Percentiles rank a stretch among this genome's conserved stretches.
phyloP scores from a whole-genome alignment of 1,140 invertebrate species.

The Procambarus clarkii region DNA sequence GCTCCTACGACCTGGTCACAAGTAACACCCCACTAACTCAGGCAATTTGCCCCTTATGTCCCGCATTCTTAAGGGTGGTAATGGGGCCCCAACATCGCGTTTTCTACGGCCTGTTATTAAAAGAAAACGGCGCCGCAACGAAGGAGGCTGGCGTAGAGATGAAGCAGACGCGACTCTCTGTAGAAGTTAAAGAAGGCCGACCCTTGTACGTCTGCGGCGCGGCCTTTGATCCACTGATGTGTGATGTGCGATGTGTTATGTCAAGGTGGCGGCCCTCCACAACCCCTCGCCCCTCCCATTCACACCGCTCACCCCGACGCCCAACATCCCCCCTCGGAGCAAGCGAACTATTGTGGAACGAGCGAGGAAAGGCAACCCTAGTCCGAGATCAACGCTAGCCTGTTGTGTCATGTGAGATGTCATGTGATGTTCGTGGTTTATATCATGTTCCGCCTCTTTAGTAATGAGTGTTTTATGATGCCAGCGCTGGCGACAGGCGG shows the following conservation, averaged over 20 bases:
- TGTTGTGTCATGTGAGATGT: slow-evolving; percentile 67
- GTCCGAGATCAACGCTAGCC: neutral
- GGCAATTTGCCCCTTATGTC: slow-evolving; percentile 10
- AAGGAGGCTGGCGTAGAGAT: slow-evolving; percentile 36
- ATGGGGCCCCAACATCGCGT: slow-evolving; percentile 12
- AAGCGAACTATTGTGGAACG: neutral
- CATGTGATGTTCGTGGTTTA: slow-evolving; percentile 65
- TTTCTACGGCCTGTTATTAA: slow-evolving; percentile 33
- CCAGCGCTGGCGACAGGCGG: slow-evolving; percentile 58
- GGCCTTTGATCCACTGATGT: slow-evolving; percentile 61
- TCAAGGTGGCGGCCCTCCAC: slow-evolving; percentile 46
- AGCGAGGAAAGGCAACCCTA: neutral
- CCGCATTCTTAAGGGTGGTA: slow-evolving; percentile 10
- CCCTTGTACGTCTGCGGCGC: slow-evolving; percentile 26
- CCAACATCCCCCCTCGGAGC: neutral
- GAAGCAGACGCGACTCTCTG: slow-evolving; percentile 45
- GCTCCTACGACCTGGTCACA: slow-evolving; percentile 24
- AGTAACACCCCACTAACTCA: neutral
- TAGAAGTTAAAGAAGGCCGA: slow-evolving; percentile 53
- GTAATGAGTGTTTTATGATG: slow-evolving; percentile 63
- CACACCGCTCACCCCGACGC: neutral
- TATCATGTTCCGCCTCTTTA: slow-evolving; percentile 67
- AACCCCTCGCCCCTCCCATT: neutral
- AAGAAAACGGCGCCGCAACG: slow-evolving; percentile 3
- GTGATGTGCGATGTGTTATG: slow-evolving; percentile 64